Conservation (phyloP, 2,113 vertebrate genomes). For the Crotalus helleri region DNA sequence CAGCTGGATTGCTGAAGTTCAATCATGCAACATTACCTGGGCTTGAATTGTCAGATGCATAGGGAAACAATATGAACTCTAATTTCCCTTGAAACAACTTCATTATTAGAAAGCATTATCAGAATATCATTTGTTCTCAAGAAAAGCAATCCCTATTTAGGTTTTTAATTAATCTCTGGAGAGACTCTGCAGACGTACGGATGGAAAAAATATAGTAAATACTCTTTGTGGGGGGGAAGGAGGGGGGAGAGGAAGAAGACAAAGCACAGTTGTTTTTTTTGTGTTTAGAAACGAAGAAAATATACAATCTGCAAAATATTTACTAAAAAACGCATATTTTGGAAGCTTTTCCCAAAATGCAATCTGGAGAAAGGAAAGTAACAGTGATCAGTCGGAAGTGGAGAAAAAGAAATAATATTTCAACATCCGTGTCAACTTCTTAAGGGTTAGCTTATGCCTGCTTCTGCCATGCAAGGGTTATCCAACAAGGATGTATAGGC, state of each 20-base stretch:
- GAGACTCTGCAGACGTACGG: slow-evolving; percentile 63
- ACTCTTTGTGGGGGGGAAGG: slow-evolving; percentile 33
- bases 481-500: background rate
- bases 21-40: slow-evolving; percentile 1
- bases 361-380: background rate
- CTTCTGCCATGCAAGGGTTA: background rate
- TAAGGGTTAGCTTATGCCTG: background rate
- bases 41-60: slow-evolving; percentile 31
- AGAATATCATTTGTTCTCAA: slow-evolving; percentile 65
- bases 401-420: background rate
- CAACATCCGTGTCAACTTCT: background rate
- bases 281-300: slow-evolving; percentile 30
- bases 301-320: slow-evolving; percentile 5
- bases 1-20: background rate
- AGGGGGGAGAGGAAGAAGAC: slow-evolving; percentile 44
- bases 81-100: slow-evolving; percentile 41
- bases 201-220: slow-evolving; percentile 64
- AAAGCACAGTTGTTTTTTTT: slow-evolving; percentile 1
- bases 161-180: slow-evolving; percentile 74
- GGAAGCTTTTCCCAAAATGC: background rate
- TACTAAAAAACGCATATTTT: background rate
- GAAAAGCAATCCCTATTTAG: slow-evolving; percentile 63
- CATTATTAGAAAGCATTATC: slow-evolving; percentile 63
- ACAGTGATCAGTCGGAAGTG: background rate
- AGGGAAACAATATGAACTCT: slow-evolving; percentile 39